These are phyloP conservation scores for Corythornis cristatus DNA, from an alignment of 2,113 vertebrate species.

Conservation along the genomic window DNA sequence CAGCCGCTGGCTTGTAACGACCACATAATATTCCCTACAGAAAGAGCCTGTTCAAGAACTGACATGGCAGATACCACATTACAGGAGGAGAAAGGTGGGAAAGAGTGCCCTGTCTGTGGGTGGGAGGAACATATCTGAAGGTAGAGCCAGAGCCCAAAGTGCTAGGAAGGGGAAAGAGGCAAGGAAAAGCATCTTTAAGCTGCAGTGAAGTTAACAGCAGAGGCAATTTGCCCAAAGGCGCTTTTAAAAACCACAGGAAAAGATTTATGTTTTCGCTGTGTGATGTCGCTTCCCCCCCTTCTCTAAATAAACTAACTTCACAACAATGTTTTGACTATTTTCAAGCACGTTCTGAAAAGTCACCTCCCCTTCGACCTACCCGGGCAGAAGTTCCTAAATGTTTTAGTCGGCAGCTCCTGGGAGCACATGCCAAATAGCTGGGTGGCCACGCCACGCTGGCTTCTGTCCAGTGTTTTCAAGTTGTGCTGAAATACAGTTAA, in stretches of 20 bases:
- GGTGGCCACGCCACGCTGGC: neutral
- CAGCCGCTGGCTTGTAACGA: neutral
- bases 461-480: conserved; percentile 3
- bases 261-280: conserved; percentile 64
- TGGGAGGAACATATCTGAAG: neutral
- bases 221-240: conserved; percentile 66
- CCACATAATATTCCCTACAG: conserved; percentile 12
- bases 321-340: conserved; percentile 63
- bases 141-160: neutral
- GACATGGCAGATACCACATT: neutral
- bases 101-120: neutral
- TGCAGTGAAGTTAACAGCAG: conserved; percentile 25
- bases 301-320: conserved; percentile 66
- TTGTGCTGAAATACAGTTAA: neutral
- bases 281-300: conserved; percentile 53
- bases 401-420: neutral
- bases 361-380: conserved; percentile 37
- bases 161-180: neutral
- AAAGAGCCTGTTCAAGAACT: neutral
- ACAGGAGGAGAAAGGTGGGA: neutral
- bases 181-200: conserved; percentile 55
- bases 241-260: conserved; percentile 72
- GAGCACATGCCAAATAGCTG: conserved; percentile 51
- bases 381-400: conserved; percentile 27
- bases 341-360: conserved; percentile 32